Evolutionary conservation across 2,888 invertebrate species (phyloP).

Genomic region (Torymus auratus): DNA sequence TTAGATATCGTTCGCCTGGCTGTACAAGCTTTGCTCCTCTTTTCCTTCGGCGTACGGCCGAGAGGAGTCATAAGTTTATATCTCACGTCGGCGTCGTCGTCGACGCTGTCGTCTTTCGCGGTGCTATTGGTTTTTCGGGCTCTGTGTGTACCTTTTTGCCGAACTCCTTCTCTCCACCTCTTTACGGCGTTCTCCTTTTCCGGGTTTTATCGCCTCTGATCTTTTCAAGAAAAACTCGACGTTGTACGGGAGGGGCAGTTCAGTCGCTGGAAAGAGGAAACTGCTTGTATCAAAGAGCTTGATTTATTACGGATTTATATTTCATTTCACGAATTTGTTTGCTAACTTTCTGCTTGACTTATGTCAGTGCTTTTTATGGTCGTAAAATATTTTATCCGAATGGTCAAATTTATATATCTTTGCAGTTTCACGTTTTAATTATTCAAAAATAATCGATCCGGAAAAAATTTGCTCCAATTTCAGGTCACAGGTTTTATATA

Average conservation of each 20-base stretch:
- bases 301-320: slow-evolving; percentile 31
- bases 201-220: slow-evolving; percentile 41
- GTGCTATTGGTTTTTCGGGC: slow-evolving; percentile 28
- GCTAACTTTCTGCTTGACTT: background rate
- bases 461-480: no score
- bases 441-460: no score
- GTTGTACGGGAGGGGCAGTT: slow-evolving; percentile 1
- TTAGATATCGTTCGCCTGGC: slow-evolving; percentile 57
- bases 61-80: slow-evolving; percentile 62
- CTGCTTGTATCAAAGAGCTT: slow-evolving; percentile 9
- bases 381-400: no score
- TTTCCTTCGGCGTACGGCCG: slow-evolving; percentile 10
- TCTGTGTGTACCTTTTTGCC: background rate
- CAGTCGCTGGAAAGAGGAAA: background rate
- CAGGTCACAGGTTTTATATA: no score
- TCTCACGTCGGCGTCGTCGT: slow-evolving; percentile 48
- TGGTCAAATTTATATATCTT: no score
- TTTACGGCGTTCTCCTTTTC: background rate
- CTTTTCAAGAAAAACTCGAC: slow-evolving; percentile 32
- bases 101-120: background rate
- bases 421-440: no score
- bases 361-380: no score
- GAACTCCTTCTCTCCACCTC: background rate
- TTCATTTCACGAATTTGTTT: slow-evolving; percentile 11
- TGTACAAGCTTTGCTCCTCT: background rate